Evolutionary conservation across 2,113 vertebrate species (phyloP), one percentile per base, ranked within the genome.

Genomic region (Xenopus borealis): DNA sequence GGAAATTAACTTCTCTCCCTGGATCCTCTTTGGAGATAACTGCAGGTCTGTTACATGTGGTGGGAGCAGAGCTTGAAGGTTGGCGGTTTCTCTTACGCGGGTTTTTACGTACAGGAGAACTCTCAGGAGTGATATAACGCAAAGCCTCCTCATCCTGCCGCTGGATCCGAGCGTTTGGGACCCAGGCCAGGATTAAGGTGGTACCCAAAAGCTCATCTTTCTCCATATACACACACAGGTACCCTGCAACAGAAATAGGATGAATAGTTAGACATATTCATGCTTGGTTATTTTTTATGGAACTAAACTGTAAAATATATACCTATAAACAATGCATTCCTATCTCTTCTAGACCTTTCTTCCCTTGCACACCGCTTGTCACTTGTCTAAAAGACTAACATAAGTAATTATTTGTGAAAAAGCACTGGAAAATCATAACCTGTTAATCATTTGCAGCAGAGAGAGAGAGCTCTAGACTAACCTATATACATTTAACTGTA

Each of bases 121-220:
- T 93, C 86, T 99, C 97, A 0, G 97, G 96, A 0, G 97, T 98
- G 86, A 98, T 79, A 80, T 96, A 99, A 46, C 97, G 94, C 79
- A 98, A 81, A 0, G 97, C 97, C 67, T 99, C 97, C 62, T 98
- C 97, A 0, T 98, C 97, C 87, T 98, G 96, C 80, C 91, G 84
- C 90, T 97, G 94, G 85, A 99, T 99, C 53, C 95, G 94, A 0
- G 94, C 89, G 84, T 98, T 99, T 10, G 97, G 97, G 82, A 99
- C 95, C 97, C 97, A 98, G 9, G 97, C 95, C 23, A 99, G 88
- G 80, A 98, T 95, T 64, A 99, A 92, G 0, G 97, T 98, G 80
- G 90, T 87, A 0, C 96, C 97, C 33, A 98, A 84, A 0, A 93
- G 88, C 85, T 98, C 96, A 0, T 99, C 97, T 71, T 97, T 98